Evolutionary conservation across 1,140 invertebrate species (phyloP), one percentile per base, ranked within the genome.

Genomic region (Portunus trituberculatus): DNA sequence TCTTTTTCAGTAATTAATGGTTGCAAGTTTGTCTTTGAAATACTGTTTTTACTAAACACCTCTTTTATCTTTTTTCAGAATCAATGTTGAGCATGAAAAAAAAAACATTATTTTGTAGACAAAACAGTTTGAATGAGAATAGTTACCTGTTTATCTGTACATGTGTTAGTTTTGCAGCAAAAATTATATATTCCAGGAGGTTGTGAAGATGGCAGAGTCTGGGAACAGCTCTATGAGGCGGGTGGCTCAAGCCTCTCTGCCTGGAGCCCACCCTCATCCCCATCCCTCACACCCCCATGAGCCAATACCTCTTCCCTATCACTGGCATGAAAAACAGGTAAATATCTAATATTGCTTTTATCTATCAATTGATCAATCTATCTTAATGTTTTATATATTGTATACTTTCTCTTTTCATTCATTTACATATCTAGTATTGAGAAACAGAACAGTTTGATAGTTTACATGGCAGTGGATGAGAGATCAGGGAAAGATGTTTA

Each of bases 251-350:
- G 93, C 93, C 76, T 88, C 93, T n/a, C 93, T 94, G 29, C 93
- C 86, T 14, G 92, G 92, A 14, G 92, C 92, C 16, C 76, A 83
- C 32, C 88, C 93, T 14, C 93, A 94, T 39, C 87, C 93, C 28
- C 88, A 84, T 82, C 67, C 93, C 88, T 7, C 93, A 6, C 93
- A 94, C 67, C 59, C 93, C n/a, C 93, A 94, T 52, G 93, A 94
- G 45, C 93, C 93, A 12, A 76, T 90, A 46, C 89, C 93, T 59
- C 76, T 94, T n/a, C 93, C 93, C 20, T 94, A 94, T 52, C 93
- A 94, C 93, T 94, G 93, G 93, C 93, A 94, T 91, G 93, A 94
- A 39, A 94, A 94, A 52, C 93, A 94, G 88, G 93, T 90, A n/a
- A 1, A 29, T 92, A 83, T 25, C 59, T 39, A 59, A 8, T 8